A percentile compares a stretch with the other conserved stretches of the same genome.
These are phyloP conservation scores for Pyrochroa serraticornis DNA, from an alignment of 2,888 invertebrate species.

Conservation along the genomic window DNA sequence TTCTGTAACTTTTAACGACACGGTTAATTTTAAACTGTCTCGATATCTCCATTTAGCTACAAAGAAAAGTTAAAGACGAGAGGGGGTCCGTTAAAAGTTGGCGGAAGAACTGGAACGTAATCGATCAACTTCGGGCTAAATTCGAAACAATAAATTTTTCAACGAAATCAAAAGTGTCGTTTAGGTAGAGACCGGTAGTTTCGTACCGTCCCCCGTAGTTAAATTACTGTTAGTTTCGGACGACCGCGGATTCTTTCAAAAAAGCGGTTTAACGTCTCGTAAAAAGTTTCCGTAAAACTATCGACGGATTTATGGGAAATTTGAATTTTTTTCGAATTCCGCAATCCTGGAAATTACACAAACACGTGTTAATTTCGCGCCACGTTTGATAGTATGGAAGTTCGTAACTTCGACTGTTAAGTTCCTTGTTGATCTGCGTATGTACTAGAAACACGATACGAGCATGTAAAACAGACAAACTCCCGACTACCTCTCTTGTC, in stretches of 20 bases:
- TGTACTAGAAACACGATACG: slow-evolving; percentile 7
- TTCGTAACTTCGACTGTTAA: slow-evolving; percentile 11
- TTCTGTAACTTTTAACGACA: too few relatives aligned
- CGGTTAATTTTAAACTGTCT: too few relatives aligned
- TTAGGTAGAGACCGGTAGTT: too few relatives aligned
- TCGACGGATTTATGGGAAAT: neutral
- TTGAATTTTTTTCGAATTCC: neutral
- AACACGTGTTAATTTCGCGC: slow-evolving; percentile 7
- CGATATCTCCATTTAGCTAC: too few relatives aligned
- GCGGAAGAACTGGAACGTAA: too few relatives aligned
- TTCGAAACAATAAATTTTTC: too few relatives aligned
- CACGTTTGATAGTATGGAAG: neutral
- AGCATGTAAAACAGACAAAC: slow-evolving; percentile 5
- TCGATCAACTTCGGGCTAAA: too few relatives aligned
- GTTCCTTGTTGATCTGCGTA: slow-evolving; percentile 17
- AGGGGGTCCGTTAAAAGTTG: too few relatives aligned
- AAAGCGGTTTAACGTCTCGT: neutral
- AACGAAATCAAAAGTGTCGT: too few relatives aligned
- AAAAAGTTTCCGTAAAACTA: neutral
- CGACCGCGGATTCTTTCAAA: neutral
- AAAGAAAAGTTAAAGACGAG: too few relatives aligned
- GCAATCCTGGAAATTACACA: neutral
- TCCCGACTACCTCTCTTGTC: neutral
- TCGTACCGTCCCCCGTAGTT: too few relatives aligned
- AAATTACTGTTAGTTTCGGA: too few relatives aligned